Base-by-base conservation (phyloP, 2,113 vertebrate species). In the Pontoporia blainvillei region DNA sequence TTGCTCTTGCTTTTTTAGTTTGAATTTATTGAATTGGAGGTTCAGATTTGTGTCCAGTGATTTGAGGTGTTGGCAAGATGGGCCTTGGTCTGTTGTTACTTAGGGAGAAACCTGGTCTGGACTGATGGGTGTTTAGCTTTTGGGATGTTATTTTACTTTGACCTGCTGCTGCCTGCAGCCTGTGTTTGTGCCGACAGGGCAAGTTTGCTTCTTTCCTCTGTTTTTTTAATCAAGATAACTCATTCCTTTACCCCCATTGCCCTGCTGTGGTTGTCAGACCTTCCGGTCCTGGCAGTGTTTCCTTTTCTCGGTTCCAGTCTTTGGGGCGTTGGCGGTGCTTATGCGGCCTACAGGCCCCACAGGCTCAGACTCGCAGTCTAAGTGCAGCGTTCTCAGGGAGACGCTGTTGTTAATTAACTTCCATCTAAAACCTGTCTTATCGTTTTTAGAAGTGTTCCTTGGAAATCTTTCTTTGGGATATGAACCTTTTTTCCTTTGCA, bases 241-340 rank as follows among this genome's bases (percentile, higher is more conserved):
- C 44, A 18, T 64, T 17, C 5, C 12, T 0, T 76, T 39, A 17
- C n/a, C 15, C 39, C 7, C 1, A 0, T 39, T 36, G 34, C n/a
- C 72, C 44, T 54, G 29, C 23, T 29, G 9, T 66, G 34, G 15
- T 21, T 72, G 18, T 49, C 72, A 64, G 41, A 14, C 54, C 21
- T 29, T 61, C 46, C 8, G 6, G 27, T n/a, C 21, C 69, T 82
- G 54, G 72, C 21, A 76, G 36, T 6, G 3, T 57, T 87, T 64
- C 6, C 36, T 18, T 49, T 36, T 36, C 46, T 15, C 25, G 5
- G 23, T 67, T 36, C n/a, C 59, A 5, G 31, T 3, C 25, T 69
- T 20, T 10, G 9, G 49, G 67, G 15, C 20, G 0, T 17, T 21
- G 25, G 76, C n/a, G 7, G 54, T 71, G 12, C 20, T 23, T n/a